phyloP scores from a whole-genome alignment of 2,113 vertebrate genomes.

The Chaetodon trifascialis region DNA sequence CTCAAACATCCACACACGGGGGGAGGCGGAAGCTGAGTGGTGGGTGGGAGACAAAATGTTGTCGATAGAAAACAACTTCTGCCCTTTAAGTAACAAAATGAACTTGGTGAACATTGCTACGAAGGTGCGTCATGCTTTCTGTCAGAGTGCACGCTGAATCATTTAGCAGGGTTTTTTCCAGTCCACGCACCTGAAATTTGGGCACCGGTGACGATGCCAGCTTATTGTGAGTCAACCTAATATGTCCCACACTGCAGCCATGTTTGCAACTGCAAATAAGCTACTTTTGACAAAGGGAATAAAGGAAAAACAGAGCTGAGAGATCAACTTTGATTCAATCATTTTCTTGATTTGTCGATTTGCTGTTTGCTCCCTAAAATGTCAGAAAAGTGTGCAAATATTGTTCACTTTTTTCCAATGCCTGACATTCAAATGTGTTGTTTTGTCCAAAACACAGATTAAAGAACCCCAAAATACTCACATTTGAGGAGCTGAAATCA shows the following conservation, averaged over 20 bases:
- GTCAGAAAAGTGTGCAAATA: no score
- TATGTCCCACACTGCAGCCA: not conserved
- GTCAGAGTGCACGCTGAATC: not conserved
- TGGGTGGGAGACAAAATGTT: conserved; percentile 6
- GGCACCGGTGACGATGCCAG: not conserved
- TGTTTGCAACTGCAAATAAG: no score
- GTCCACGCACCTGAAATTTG: not conserved
- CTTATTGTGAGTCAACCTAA: not conserved
- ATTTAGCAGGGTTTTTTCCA: not conserved
- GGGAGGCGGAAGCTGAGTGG: not conserved
- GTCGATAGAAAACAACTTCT: not conserved
- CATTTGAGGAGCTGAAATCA: no score
- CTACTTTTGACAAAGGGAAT: not conserved
- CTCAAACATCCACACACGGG: conserved; percentile 4
- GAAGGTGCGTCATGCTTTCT: not conserved
- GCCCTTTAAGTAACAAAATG: conserved; percentile 9
- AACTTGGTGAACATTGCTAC: not conserved
- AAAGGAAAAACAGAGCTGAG: not conserved
- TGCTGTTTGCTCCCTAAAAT: no score
- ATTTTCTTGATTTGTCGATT: no score
- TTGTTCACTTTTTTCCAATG: no score
- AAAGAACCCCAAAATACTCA: no score
- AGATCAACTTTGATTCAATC: no score
- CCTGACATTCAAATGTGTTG: no score
- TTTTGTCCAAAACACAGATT: no score